Base-by-base conservation (phyloP, 2,113 vertebrate species). In the Lanius ludovicianus region DNA sequence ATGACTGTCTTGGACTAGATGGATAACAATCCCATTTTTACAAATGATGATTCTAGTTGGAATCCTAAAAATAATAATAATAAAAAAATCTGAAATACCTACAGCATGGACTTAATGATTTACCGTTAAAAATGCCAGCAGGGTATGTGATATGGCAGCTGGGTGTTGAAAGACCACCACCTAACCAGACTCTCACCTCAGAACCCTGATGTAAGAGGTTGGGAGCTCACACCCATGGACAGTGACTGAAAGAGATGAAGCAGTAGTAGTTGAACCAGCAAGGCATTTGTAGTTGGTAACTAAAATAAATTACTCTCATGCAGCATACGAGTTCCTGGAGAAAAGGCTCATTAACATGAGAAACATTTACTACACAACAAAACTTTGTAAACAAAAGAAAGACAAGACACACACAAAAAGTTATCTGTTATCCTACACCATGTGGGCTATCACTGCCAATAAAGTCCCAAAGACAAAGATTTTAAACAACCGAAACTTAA, bases 371-470 rank as follows among this genome's bases (percentile, higher is more conserved):
- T 92, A 88, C 42, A 70, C 67, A 86, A 90, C 47, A 80, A 77
- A 96, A 95, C 52, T 71, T 90, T 60, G 67, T 93, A 92, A 97
- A 96, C 79, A 94, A 94, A 95, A 90, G 35, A 94, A 79, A 93
- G 22, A 46, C 71, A 86, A 87, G 49, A 70, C 37, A 8, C 2
- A 27, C 46, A 87, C 47, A 70, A 27, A 82, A 85, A 49, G n/a
- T 87, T 81, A 73, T n/a, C 63, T 75, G 15, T 56, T 77, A 71
- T 33, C 44, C 65, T 62, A 76, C 49, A 88, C 71, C 82, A 91
- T 83, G 84, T 65, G 82, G 68, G 53, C 24, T 33, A 80, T 31
- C 24, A 11, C 31, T 91, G 67, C 70, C 85, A 90, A 77, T 47
- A 35, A 91, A 73, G 78, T 55, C 91, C 16, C 42, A 76, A n/a